These are phyloP conservation scores for Apamea epomidion DNA, from an alignment of 2,888 invertebrate genomes.

Conservation along the genomic window DNA sequence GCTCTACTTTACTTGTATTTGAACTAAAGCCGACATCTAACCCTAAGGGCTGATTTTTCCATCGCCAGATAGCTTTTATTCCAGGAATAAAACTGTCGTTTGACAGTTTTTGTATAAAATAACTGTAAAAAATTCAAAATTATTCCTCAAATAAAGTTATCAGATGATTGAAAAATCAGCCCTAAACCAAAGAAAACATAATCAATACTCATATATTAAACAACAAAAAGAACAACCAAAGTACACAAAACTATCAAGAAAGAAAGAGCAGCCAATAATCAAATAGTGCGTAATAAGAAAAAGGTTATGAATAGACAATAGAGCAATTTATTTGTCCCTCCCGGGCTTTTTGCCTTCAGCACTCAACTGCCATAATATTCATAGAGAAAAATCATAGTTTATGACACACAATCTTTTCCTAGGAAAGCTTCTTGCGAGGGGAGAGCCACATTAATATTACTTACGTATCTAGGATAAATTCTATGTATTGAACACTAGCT, in stretches of 20 bases:
- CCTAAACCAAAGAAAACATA: not conserved
- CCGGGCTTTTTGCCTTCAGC: conserved; percentile 72
- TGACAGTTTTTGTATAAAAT: too few species aligned
- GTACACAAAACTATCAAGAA: conserved; percentile 10
- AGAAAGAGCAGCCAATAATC: conserved; percentile 42
- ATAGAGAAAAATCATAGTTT: conserved; percentile 88
- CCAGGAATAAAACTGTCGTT: too few species aligned
- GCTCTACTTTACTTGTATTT: not conserved
- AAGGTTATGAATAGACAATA: conserved; percentile 65
- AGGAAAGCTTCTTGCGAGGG: conserved; percentile 82
- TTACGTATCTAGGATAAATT: conserved; percentile 81
- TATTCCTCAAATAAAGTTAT: too few species aligned
- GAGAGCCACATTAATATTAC: conserved; percentile 82
- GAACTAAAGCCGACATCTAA: not conserved
- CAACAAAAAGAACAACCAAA: not conserved
- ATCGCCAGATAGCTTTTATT: too few species aligned
- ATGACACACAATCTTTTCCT: conserved; percentile 83
- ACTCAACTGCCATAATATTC: conserved; percentile 84
- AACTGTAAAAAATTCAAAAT: too few species aligned
- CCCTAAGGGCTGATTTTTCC: not conserved
- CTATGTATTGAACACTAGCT: conserved; percentile 54
- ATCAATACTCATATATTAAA: conserved; percentile 3
- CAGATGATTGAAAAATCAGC: too few species aligned
- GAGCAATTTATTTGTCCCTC: conserved; percentile 73
- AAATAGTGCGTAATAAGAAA: conserved; percentile 59